These are phyloP conservation scores for Tragelaphus scriptus DNA, from an alignment of 2,113 vertebrate species.

Conservation along the genomic window DNA sequence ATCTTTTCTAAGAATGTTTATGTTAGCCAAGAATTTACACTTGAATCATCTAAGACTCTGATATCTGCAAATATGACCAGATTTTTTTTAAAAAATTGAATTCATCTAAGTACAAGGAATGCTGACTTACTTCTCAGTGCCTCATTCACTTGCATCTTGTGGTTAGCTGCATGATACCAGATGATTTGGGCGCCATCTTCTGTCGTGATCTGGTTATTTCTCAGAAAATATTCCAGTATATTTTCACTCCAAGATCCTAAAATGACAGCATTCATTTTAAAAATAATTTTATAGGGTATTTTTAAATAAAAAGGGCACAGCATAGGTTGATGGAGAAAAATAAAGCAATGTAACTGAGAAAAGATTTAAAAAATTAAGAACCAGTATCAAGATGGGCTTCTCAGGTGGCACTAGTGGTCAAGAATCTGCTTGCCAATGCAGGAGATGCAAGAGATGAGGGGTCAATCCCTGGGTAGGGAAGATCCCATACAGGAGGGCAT, in stretches of 20 bases:
- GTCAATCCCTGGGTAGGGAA: background rate
- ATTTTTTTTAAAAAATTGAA: background rate
- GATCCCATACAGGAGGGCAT: background rate
- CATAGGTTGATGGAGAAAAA: background rate
- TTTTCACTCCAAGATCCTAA: slow-evolving; percentile 77
- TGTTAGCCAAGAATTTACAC: background rate
- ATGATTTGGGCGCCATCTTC: slow-evolving; percentile 82
- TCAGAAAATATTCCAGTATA: slow-evolving; percentile 83
- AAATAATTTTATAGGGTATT: background rate
- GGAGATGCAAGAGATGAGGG: background rate
- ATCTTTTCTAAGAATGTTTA: background rate
- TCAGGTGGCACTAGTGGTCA: background rate
- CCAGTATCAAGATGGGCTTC: background rate
- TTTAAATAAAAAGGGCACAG: background rate
- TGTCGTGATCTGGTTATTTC: slow-evolving; percentile 62
- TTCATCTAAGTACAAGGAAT: background rate
- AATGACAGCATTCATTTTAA: slow-evolving; percentile 42
- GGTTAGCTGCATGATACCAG: slow-evolving; percentile 90
- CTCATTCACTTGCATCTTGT: slow-evolving; percentile 75
- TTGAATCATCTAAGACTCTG: background rate
- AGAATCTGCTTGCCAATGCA: background rate
- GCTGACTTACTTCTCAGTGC: slow-evolving; percentile 81
- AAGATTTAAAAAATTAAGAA: background rate
- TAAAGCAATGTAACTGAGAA: background rate
- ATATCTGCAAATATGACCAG: background rate